phyloP scores from a whole-genome alignment of 1,140 invertebrate species.

The Neodiprion pinetum region DNA sequence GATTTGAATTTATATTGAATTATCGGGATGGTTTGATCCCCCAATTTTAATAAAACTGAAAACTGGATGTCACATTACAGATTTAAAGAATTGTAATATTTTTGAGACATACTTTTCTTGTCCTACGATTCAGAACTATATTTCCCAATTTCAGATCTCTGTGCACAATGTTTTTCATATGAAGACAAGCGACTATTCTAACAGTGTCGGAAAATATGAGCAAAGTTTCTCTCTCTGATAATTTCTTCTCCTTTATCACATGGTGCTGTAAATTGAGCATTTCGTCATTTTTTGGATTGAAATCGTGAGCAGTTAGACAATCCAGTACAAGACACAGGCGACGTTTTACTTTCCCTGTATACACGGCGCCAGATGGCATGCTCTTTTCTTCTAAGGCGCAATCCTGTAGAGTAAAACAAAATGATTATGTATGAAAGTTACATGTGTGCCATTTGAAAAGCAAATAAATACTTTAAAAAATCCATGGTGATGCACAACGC shows the following conservation, averaged over 20 bases:
- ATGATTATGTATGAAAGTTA: neutral
- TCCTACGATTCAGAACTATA: conserved; percentile 77
- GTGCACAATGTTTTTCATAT: conserved; percentile 85
- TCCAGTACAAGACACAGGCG: conserved; percentile 80
- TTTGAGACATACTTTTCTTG: conserved; percentile 54
- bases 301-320: conserved; percentile 79
- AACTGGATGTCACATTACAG: no score
- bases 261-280: conserved; percentile 83
- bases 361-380: conserved; percentile 62
- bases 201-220: conserved; percentile 82
- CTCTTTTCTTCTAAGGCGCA: conserved; percentile 72
- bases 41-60: no score
- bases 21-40: no score
- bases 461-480: conserved; percentile 74
- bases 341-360: conserved; percentile 69
- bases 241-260: conserved; percentile 82
- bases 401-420: conserved; percentile 65
- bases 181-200: conserved; percentile 76
- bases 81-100: conserved; percentile 13
- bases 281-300: conserved; percentile 71
- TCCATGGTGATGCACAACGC: conserved; percentile 82
- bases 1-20: no score
- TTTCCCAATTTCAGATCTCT: conserved; percentile 84
- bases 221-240: conserved; percentile 78
- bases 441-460: neutral